These are phyloP conservation scores for Porites evermanni DNA, from an alignment of 92 coral and sea anemone species.

Conservation along the genomic window DNA sequence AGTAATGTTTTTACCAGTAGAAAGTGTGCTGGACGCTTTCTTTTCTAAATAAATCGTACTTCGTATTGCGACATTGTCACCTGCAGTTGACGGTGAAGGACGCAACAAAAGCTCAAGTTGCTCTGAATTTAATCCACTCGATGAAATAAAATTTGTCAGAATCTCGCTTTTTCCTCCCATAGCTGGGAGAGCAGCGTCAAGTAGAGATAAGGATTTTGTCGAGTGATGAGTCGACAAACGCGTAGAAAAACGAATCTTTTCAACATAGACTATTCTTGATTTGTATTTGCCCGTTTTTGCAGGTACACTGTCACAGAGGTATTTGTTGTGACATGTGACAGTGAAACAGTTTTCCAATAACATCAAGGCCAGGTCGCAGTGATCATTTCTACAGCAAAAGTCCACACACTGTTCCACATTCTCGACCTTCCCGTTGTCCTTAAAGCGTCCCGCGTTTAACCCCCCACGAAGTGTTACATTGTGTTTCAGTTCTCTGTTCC, in stretches of 20 bases:
- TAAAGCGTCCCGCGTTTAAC: slow-evolving; percentile 71
- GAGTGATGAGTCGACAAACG: slow-evolving; percentile 3
- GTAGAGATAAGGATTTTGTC: slow-evolving; percentile 42
- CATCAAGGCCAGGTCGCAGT: slow-evolving; percentile 81
- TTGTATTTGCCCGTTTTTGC: slow-evolving; percentile 77
- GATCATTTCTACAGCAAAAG: slow-evolving; percentile 64
- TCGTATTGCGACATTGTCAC: background rate
- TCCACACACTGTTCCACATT: slow-evolving; percentile 55
- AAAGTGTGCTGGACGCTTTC: no score
- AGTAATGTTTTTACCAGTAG: background rate
- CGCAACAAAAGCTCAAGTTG: background rate
- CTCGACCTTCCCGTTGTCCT: slow-evolving; percentile 69
- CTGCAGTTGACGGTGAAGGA: slow-evolving; percentile 10
- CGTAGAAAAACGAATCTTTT: slow-evolving; percentile 7
- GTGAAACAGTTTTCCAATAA: slow-evolving; percentile 77
- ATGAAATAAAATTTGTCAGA: background rate
- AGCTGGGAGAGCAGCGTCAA: slow-evolving; percentile 56
- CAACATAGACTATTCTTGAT: slow-evolving; percentile 73
- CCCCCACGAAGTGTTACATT: slow-evolving; percentile 81
- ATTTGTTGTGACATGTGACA: slow-evolving; percentile 65
- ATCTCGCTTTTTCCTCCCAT: slow-evolving; percentile 28
- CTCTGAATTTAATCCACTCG: slow-evolving; percentile 8
- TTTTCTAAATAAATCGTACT: background rate
- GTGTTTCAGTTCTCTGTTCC: slow-evolving; percentile 38
- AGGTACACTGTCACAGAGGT: slow-evolving; percentile 85